Base-by-base conservation (phyloP, 2,888 invertebrate genomes). In the Steromphala cineraria region DNA sequence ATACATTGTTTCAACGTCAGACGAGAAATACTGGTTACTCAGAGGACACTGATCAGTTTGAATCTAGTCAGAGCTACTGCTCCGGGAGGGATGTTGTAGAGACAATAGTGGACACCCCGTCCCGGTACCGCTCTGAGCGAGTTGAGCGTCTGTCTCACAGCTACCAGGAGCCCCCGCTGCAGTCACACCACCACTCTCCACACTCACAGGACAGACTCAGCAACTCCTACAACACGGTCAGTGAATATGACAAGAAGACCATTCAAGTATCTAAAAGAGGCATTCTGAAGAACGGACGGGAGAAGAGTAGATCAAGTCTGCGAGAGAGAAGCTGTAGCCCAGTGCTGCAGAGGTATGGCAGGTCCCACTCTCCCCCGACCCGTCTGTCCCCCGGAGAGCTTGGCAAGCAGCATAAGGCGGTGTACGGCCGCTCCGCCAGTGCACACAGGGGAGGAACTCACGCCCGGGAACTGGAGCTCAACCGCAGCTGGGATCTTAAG, bases 281-380 rank as follows among this genome's bases (percentile, higher is more conserved):
- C 15, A 83, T 83, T 52, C 67, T 83, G 21, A 83, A 83, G 56
- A 83, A 83, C 40, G 56, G 56, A n/a, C 53, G 28, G 15, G 13
- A 24, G 5, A 19, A 40, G 13, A 31, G 15, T 31, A 19, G 53
- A 15, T 24, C 36, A 5, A 75, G 36, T 19, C 53, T 71, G 17
- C 79, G 82, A 21, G 82, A 81, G n/a, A 53, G 83, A 24, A 83
- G 82, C 71, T 67, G 46, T 24, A 84, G 83, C 67, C 84, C 84
- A 40, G 62, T 53, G 15, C 55, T 76, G 0, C 79, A 82, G 53
- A 74, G 67, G 15, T 55, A 46, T 10, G 28, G 24, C 31, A 36
- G 78, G 17, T 71, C 77, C 46, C 80, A 82, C 53, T 85, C 84
- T 19, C 83, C 84, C 2, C 80, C 81, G 0, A 83, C 82, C 0